phyloP scores from a whole-genome alignment of 1,140 invertebrate genomes.

The Pristionchus pacificus region DNA sequence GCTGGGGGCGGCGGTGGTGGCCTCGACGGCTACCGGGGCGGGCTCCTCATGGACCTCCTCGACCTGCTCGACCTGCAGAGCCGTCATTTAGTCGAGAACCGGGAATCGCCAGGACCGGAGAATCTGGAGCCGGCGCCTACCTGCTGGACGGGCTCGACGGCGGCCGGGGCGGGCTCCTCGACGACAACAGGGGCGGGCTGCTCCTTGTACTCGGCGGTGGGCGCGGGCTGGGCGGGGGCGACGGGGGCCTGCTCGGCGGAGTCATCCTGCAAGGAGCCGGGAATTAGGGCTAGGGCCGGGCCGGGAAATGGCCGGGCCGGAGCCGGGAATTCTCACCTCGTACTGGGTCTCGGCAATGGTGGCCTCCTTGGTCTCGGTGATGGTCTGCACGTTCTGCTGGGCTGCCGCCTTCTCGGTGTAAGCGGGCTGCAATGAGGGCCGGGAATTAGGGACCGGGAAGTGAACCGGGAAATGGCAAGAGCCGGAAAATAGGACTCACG shows the following conservation, averaged over 20 bases:
- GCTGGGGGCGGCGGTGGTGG: conserved; percentile 2
- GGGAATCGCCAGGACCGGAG: neutral
- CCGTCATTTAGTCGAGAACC: conserved; percentile 10
- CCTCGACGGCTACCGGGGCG: conserved; percentile 12
- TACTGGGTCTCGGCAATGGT: neutral
- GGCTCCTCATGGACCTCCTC: neutral
- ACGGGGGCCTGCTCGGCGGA: conserved; percentile 4
- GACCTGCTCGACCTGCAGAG: conserved; percentile 7
- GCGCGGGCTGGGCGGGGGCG: neutral
- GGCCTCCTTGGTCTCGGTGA: neutral
- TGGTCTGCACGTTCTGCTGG: neutral
- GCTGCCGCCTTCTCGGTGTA: neutral
- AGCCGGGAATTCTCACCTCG: neutral
- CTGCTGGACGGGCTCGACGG: conserved; percentile 13
- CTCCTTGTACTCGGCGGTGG: conserved; percentile 10
- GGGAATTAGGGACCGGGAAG: no score
- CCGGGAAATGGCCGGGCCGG: no score
- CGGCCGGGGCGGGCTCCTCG: neutral
- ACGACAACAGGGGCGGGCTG: neutral
- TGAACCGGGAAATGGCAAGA: no score
- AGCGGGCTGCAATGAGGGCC: neutral
- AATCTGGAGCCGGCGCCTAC: neutral
- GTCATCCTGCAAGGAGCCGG: neutral
- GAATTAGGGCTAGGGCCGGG: no score
- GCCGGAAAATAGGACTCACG: no score